Percentiles rank a stretch among this genome's conserved stretches.
phyloP scores from a whole-genome alignment of 2,888 invertebrate species.

The Chironomus riparius region DNA sequence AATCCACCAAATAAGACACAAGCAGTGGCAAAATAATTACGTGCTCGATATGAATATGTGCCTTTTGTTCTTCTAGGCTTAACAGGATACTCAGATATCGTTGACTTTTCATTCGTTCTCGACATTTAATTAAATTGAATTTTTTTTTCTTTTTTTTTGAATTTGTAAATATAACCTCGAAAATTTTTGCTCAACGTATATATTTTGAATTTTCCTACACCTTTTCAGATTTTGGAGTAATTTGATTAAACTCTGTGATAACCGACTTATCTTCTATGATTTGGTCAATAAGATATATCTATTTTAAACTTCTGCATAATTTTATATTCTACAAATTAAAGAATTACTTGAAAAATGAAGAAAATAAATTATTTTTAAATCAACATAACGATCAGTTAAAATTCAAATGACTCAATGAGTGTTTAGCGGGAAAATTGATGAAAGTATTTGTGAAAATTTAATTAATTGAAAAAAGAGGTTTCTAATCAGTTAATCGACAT shows the following conservation, averaged over 20 bases:
- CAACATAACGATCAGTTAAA: no score
- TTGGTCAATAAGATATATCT: no score
- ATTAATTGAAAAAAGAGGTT: neutral
- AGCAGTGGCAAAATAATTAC: slow-evolving; percentile 48
- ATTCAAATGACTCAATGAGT: neutral
- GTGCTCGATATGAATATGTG: slow-evolving; percentile 51
- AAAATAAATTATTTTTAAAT: no score
- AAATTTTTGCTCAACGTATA: neutral
- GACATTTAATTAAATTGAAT: neutral
- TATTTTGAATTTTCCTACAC: no score
- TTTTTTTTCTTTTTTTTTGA: neutral
- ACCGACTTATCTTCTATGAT: no score
- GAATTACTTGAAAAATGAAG: no score
- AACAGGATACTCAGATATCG: neutral
- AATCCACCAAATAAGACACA: slow-evolving; percentile 40
- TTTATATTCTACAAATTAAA: no score
- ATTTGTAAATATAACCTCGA: neutral
- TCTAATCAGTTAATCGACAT: neutral
- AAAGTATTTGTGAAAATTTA: neutral
- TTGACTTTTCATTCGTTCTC: neutral
- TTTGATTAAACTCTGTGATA: no score
- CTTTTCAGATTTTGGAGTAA: no score
- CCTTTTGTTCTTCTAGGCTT: slow-evolving; percentile 59
- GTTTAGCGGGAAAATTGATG: neutral
- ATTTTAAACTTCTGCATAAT: no score